These are phyloP conservation scores for Drepana falcataria DNA, from an alignment of 2,888 invertebrate species.

Conservation along the genomic window DNA sequence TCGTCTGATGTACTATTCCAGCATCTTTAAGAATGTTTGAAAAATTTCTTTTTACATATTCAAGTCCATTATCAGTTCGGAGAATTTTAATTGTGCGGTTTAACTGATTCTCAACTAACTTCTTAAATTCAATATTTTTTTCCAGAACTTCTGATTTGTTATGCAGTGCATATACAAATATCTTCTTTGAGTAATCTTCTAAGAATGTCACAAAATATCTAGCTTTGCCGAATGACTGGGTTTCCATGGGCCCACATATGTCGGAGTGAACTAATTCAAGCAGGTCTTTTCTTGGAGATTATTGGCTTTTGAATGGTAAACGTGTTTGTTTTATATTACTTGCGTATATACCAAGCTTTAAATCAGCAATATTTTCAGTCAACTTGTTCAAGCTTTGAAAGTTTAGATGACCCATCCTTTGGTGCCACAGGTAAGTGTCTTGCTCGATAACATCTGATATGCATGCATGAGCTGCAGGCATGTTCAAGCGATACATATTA, in stretches of 20 bases:
- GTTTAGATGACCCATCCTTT: constrained; percentile 2
- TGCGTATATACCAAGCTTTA: background rate
- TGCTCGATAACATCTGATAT: constrained; percentile 4
- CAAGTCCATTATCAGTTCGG: constrained; percentile 10
- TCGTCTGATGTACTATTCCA: constrained; percentile 10
- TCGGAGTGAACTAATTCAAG: constrained; percentile 11
- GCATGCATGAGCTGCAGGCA: constrained; percentile 2
- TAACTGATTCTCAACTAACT: constrained; percentile 13
- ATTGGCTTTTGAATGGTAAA: background rate
- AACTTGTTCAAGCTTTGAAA: constrained; percentile 4
- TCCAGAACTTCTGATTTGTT: constrained; percentile 7
- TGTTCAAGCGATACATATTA: constrained; percentile 17
- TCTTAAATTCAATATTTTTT: constrained; percentile 9
- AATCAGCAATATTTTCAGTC: background rate
- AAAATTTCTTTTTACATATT: constrained; percentile 11
- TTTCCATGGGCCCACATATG: constrained; percentile 7
- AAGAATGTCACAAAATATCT: constrained; percentile 12
- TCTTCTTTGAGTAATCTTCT: constrained; percentile 10
- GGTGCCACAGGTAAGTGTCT: constrained; percentile 6
- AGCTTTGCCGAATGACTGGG: constrained; percentile 2
- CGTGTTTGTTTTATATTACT: background rate
- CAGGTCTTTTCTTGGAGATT: background rate
- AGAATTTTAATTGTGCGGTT: constrained; percentile 11
- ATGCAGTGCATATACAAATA: constrained; percentile 7
- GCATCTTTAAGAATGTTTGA: constrained; percentile 2